Evolutionary conservation across 1,140 invertebrate species (phyloP).

Genomic region (Drosophila malerkotliana): DNA sequence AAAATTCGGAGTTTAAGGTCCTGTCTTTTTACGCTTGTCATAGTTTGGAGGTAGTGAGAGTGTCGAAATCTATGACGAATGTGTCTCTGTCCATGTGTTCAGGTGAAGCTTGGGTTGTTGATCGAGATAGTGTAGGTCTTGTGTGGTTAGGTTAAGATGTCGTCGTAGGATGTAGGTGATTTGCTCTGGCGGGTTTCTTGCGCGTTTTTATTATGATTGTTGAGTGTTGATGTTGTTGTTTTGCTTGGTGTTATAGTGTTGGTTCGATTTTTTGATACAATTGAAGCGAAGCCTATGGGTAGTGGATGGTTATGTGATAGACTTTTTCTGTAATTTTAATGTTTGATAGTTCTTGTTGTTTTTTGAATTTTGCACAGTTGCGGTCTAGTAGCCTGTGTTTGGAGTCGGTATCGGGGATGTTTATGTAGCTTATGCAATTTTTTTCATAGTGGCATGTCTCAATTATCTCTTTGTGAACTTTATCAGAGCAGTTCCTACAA

Average conservation of each 20-base stretch:
- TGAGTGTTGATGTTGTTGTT: background rate
- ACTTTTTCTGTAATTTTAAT: too few relatives aligned
- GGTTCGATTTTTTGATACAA: background rate
- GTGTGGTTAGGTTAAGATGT: slow-evolving; percentile 2
- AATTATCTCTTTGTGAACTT: too few relatives aligned
- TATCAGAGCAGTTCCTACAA: too few relatives aligned
- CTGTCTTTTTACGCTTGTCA: too few relatives aligned
- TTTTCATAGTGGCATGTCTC: too few relatives aligned
- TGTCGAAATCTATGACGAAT: background rate
- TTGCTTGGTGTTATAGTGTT: background rate
- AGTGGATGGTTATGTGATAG: slow-evolving; percentile 1
- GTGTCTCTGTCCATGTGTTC: background rate
- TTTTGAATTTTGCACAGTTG: too few relatives aligned
- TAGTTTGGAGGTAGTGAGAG: background rate
- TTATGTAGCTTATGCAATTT: too few relatives aligned
- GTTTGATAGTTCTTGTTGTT: too few relatives aligned
- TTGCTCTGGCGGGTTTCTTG: slow-evolving; percentile 1
- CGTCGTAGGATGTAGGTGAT: slow-evolving; percentile 5
- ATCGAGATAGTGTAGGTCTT: background rate
- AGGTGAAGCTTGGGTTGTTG: background rate
- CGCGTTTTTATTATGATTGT: background rate
- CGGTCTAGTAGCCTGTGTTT: too few relatives aligned
- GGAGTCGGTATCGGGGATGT: too few relatives aligned
- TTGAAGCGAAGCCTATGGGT: background rate
- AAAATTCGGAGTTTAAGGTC: too few relatives aligned